Base-by-base conservation (phyloP, 1,140 invertebrate species). In the Rhagoletis zephyria region DNA sequence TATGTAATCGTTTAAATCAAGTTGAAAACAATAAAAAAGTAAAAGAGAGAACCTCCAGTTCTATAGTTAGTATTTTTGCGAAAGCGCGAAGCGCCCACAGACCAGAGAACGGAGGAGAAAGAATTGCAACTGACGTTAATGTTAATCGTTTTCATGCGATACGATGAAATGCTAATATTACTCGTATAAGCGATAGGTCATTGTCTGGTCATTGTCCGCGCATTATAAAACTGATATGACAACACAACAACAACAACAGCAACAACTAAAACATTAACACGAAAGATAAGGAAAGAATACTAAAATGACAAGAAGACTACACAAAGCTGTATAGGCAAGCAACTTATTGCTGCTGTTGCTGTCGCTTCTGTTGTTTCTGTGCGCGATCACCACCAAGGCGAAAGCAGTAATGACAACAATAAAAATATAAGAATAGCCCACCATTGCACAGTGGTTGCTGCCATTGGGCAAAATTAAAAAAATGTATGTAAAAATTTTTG, bases 181-280 rank as follows among this genome's bases (percentile, higher is more conserved):
- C 74, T 19, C 74, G 45, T 63, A 9, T 81, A 30, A 90, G 90
- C 88, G 90, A 89, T 91, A 91, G 90, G 90, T 91, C 90, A 91
- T 91, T 91, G 90, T 90, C 90, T 91, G 90, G 90, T 91, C 90
- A 91, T 91, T 91, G 90, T 91, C 90, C 90, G 90, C 86, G 89
- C 59, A 87, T 85, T 90, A 88, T 89, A 89, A 88, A 56, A 59
- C 74, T 81, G 74, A 81, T 81, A 81, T 81, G 74, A 81, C 74
- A 81, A 51, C 48, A 56, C 4, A 19, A 81, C 74, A 81, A 81
- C 4, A 81, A 81, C 40, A 77, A 77, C 70, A 77, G 19, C n/a
- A 48, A 64, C 16, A 16, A n/a, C 16, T 14, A n/a, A 6, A 0
- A 67, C n/a, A 67, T 30, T 40, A 40, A 48, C 42, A 7, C 48